A percentile compares a stretch with the other conserved stretches of the same genome.
Conservation (phyloP, 2,113 vertebrate genomes). For the Corydoras sp. region DNA sequence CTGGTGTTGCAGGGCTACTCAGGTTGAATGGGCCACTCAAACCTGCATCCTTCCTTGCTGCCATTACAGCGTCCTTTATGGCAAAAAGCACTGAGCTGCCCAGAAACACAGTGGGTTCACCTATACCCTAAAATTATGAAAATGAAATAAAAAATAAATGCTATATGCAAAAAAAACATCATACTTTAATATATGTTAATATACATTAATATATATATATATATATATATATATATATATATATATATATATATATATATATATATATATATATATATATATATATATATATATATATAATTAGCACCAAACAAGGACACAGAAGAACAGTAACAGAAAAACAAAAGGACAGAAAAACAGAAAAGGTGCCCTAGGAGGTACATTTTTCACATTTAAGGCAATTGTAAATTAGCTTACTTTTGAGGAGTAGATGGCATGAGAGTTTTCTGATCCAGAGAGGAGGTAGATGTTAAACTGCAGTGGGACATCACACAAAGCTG, state of each 20-base stretch:
- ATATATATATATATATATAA: too few species aligned
- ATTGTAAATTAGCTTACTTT: conserved; percentile 63
- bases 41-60: conserved; percentile 61
- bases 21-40: conserved; percentile 60
- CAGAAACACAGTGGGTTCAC: conserved; percentile 70
- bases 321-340: too few species aligned
- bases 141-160: not conserved
- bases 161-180: not conserved
- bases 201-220: too few species aligned
- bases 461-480: conserved; percentile 73
- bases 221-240: too few species aligned
- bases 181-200: too few species aligned
- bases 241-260: too few species aligned
- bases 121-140: conserved; percentile 64
- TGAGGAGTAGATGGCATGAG: conserved; percentile 79
- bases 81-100: conserved; percentile 78
- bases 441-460: conserved; percentile 66
- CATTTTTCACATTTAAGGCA: not conserved
- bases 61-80: conserved; percentile 67
- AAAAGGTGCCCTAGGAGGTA: too few species aligned
- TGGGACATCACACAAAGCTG: conserved; percentile 75
- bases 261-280: too few species aligned
- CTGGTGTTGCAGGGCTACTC: conserved; percentile 71
- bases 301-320: too few species aligned
- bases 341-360: too few species aligned